Conservation (phyloP, 2,797 vertebrate species). For the Malacoraja senta region DNA sequence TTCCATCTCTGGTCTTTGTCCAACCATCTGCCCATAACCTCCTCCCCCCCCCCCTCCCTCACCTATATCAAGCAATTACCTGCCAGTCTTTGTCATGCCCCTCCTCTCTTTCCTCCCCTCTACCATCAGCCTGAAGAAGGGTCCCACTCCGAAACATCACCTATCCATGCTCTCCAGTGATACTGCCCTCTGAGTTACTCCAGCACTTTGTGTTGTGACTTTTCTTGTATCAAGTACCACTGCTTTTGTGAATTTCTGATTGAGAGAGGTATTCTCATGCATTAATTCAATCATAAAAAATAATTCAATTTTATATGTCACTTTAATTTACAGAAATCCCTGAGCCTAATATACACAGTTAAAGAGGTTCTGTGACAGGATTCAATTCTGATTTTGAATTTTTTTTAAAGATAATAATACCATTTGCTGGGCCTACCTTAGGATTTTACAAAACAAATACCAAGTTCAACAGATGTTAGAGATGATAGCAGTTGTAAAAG, state of each 20-base stretch:
- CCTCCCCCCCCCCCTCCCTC: too few relatives aligned
- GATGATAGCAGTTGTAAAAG: constrained; percentile 13
- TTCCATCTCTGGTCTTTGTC: too few relatives aligned
- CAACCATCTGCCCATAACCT: too few relatives aligned
- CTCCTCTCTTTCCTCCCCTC: too few relatives aligned
- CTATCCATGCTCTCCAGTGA: too few relatives aligned
- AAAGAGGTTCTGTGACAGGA: not conserved
- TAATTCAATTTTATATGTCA: not conserved
- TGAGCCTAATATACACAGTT: not conserved
- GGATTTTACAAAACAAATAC: not conserved
- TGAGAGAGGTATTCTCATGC: not conserved
- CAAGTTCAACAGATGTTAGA: constrained; percentile 13
- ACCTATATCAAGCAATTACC: too few relatives aligned
- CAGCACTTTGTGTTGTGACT: too few relatives aligned
- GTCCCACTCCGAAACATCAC: too few relatives aligned
- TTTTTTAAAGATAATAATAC: not conserved
- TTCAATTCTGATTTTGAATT: not conserved
- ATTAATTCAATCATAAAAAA: not conserved
- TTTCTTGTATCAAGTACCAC: too few relatives aligned
- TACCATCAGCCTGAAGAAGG: too few relatives aligned
- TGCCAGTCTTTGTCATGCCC: too few relatives aligned
- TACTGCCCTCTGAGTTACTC: too few relatives aligned
- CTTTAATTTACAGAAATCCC: not conserved
- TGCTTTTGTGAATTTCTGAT: not conserved
- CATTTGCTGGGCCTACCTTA: not conserved